These are phyloP conservation scores for Megaceryle torquata DNA, from an alignment of 2,113 vertebrate species.

Conservation along the genomic window DNA sequence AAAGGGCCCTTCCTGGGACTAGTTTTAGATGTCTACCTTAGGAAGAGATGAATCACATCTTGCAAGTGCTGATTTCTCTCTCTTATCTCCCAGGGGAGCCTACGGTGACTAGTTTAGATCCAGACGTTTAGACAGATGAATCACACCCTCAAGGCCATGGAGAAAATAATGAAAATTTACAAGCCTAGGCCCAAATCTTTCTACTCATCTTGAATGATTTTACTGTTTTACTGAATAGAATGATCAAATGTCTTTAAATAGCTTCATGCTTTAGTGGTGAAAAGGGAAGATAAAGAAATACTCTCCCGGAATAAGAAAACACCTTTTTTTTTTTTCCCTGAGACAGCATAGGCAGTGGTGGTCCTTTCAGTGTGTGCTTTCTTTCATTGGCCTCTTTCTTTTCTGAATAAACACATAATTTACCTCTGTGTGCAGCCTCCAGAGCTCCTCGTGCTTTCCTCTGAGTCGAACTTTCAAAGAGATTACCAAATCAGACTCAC, in stretches of 20 bases:
- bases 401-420: neutral
- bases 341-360: neutral
- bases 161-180: constrained; percentile 16
- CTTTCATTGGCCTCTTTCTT: neutral
- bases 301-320: neutral
- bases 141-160: constrained; percentile 5
- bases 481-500: neutral
- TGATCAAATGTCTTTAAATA: neutral
- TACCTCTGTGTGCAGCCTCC: neutral
- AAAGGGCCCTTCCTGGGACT: neutral
- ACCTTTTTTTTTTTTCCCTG: neutral
- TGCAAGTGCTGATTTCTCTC: neutral
- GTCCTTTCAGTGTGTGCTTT: neutral
- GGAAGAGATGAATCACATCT: constrained; percentile 14
- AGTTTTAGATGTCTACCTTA: neutral
- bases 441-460: neutral
- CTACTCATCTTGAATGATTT: constrained; percentile 4
- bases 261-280: neutral
- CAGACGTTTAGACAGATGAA: neutral
- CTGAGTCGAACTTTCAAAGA: neutral
- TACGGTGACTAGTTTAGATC: constrained; percentile 32
- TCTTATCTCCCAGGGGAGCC: constrained; percentile 6
- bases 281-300: neutral
- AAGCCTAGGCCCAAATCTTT: constrained; percentile 3
- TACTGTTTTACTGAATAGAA: neutral